Conservation (phyloP, 2,888 invertebrate genomes). For the Mesoligia furuncula region DNA sequence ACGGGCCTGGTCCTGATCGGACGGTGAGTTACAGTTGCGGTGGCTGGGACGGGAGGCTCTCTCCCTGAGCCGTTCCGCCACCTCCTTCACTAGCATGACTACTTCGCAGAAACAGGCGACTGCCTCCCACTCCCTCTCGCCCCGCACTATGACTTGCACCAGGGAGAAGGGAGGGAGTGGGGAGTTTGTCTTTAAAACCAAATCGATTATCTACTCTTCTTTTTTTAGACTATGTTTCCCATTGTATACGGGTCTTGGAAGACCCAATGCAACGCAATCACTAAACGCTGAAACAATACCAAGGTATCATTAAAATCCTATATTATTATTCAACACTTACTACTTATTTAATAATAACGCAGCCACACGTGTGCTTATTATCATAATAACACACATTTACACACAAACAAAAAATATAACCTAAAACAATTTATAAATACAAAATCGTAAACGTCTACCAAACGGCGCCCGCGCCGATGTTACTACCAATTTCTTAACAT, state of each 20-base stretch:
- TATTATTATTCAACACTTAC: conserved; percentile 32
- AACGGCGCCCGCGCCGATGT: conserved; percentile 32
- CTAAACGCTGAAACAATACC: conserved; percentile 3
- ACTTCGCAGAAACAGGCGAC: no score
- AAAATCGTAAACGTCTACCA: conserved; percentile 41
- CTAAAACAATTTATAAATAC: conserved; percentile 47
- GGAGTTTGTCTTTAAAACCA: neutral
- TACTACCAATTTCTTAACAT: conserved; percentile 66
- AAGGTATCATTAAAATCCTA: conserved; percentile 12
- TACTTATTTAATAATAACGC: conserved; percentile 21
- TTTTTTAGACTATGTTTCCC: neutral
- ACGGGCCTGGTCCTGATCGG: no score
- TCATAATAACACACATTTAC: conserved; percentile 32
- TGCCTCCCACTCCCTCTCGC: no score
- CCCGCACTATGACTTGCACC: no score
- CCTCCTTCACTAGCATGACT: no score
- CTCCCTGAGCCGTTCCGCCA: no score
- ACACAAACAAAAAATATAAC: conserved; percentile 45
- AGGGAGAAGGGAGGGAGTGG: no score
- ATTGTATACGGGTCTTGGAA: neutral
- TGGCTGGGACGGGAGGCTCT: no score
- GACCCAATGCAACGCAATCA: neutral
- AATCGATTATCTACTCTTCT: neutral
- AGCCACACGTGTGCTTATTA: conserved; percentile 37
- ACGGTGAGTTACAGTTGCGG: no score